Base-by-base conservation (phyloP, 1,140 invertebrate species). In the Bombus soroeensis region DNA sequence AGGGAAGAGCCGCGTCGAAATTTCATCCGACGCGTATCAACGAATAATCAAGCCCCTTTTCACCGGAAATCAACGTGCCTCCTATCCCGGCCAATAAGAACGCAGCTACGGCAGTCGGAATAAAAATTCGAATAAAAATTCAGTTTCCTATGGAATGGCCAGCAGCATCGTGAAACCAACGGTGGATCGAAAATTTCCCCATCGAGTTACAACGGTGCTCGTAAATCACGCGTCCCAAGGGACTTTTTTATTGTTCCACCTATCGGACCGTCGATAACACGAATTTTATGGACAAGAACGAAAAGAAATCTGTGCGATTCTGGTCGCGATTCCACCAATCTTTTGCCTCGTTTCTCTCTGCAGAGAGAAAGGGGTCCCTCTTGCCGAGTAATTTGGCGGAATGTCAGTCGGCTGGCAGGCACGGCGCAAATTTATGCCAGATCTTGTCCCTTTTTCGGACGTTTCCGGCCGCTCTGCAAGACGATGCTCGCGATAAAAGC, bases 401-500 rank as follows among this genome's bases (percentile, higher is more conserved):
- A 41, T 10, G 74, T 76, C 41, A 32, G 32, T 12, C 47, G 47
- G 47, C 2, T 70, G 39, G 37, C 76, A 41, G 37, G 2, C 12
- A 41, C 3, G 41, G 70, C 10, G 68, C 28, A 32, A 64, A 64
- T 64, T 64, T 64, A 39, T 41, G 39, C 37, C 18, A 13, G 6
- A 3, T 15, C 10, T 15, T n/a, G 3, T 22, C 18, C 34, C 18
- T 43, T 73, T 73, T 43, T 73, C 71, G 13, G 13, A 3, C 71
- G 39, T 43, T 43, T 73, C 15, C 39, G 37, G 12, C 32, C 28
- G 22, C 10, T 3, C 6, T 28, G 15, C 34, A 41, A 41, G 62
- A 68, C 43, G 81, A 12, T 28, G 62, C 34, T 43, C 8, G 82
- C 74, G 82, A 84, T 84, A 84, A 84, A 84, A 84, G 66, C 82